Evolutionary conservation across 2,797 vertebrate genomes (phyloP).

Genomic region (Bryconaethiops microstoma): DNA sequence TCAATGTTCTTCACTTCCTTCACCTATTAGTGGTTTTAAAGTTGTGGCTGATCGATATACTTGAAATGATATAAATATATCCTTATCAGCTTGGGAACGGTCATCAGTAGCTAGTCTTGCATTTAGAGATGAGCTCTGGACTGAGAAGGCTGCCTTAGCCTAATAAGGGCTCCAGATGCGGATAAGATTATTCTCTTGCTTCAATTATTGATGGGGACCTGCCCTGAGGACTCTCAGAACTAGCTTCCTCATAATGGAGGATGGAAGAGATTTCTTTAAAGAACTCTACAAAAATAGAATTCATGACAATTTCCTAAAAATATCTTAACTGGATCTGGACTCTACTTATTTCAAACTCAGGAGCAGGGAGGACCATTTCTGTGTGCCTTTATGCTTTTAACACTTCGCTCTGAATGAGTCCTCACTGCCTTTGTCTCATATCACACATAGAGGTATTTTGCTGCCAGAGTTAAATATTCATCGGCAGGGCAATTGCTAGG

Average conservation of each 20-base stretch:
- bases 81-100: no score
- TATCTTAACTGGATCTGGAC: slow-evolving; percentile 54
- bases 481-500: neutral
- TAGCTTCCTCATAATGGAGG: slow-evolving; percentile 13
- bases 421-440: slow-evolving; percentile 35
- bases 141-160: slow-evolving; percentile 39
- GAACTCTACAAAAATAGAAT: slow-evolving; percentile 38
- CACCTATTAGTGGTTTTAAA: no score
- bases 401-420: no score
- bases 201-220: slow-evolving; percentile 46
- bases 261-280: slow-evolving; percentile 41
- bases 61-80: no score
- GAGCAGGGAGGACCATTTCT: neutral
- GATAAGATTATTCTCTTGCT: slow-evolving; percentile 51
- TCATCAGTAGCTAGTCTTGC: neutral
- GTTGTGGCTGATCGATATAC: no score
- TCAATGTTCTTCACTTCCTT: no score
- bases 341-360: slow-evolving; percentile 43
- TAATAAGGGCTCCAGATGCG: slow-evolving; percentile 56
- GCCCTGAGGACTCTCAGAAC: slow-evolving; percentile 21
- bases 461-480: neutral
- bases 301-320: slow-evolving; percentile 48
- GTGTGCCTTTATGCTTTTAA: neutral
- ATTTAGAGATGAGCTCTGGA: slow-evolving; percentile 2
- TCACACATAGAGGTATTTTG: neutral